A percentile compares a stretch with the other conserved stretches of the same genome.
Conservation (phyloP, 1,140 invertebrate species). For the Pararge aegeria region DNA sequence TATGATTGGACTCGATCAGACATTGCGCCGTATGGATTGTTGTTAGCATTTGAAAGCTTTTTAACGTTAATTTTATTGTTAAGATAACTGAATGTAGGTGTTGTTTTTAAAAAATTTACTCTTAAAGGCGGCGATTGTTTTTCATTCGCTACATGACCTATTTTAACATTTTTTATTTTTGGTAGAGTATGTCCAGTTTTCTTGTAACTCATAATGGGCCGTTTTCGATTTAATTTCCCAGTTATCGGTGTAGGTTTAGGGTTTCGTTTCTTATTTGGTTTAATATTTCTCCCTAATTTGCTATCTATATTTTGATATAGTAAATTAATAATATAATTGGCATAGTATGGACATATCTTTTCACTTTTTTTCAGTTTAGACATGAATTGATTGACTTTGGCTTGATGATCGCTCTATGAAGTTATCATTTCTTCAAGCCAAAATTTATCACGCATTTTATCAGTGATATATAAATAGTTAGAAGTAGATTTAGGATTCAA, state of each 20-base stretch:
- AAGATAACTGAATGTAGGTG: no score
- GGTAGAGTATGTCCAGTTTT: background rate
- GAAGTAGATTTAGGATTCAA: constrained; percentile 1
- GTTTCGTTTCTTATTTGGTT: background rate
- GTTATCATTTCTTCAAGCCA: constrained; percentile 21
- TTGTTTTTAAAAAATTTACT: constrained; percentile 21
- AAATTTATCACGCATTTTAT: no score
- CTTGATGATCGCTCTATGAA: constrained; percentile 30
- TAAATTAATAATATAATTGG: background rate
- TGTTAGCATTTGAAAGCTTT: background rate
- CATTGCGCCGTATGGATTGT: background rate
- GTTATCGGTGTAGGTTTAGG: background rate
- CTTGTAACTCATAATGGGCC: no score
- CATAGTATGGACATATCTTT: background rate
- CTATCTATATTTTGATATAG: background rate
- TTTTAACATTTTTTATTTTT: background rate
- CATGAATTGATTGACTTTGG: constrained; percentile 7
- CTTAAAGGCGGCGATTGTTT: constrained; percentile 11
- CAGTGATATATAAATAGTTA: no score
- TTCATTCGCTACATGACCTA: background rate
- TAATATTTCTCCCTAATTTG: background rate
- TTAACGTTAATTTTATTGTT: constrained; percentile 2
- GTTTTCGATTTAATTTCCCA: background rate
- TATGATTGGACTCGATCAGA: background rate
- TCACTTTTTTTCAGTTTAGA: constrained; percentile 5